These are phyloP conservation scores for Eurytemora carolleeae DNA, from an alignment of 1,140 invertebrate genomes.

Conservation along the genomic window DNA sequence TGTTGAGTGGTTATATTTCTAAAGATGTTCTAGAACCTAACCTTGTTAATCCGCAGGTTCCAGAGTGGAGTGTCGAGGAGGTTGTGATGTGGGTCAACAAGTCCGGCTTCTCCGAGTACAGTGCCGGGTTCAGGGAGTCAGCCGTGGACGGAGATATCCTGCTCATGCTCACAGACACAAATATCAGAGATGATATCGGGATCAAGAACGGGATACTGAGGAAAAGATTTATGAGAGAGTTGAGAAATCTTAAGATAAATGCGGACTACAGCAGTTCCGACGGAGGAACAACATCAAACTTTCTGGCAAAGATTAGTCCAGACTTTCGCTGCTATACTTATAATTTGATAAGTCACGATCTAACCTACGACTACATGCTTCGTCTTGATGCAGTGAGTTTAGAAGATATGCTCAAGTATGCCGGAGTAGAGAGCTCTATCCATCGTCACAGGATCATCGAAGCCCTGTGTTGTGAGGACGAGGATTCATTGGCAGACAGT, in stretches of 20 bases:
- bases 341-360: constrained; percentile 43
- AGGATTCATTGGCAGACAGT: not conserved
- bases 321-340: constrained; percentile 95
- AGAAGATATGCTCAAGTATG: constrained; percentile 26
- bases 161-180: constrained; percentile 72
- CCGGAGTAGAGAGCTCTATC: constrained; percentile 30
- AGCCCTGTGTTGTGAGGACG: constrained; percentile 22
- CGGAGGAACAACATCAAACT: constrained; percentile 61
- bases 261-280: constrained; percentile 92
- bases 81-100: constrained; percentile 93
- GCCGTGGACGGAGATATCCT: constrained; percentile 94
- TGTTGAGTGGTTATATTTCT: too few species aligned
- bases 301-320: constrained; percentile 60
- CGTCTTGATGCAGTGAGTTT: constrained; percentile 23
- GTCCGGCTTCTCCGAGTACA: constrained; percentile 61
- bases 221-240: constrained; percentile 77
- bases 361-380: constrained; percentile 23
- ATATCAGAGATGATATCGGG: constrained; percentile 75
- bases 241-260: constrained; percentile 85
- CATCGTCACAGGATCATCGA: constrained; percentile 30
- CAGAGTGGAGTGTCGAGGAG: constrained; percentile 87
- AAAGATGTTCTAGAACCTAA: too few species aligned
- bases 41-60: constrained; percentile 45
- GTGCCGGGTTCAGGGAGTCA: constrained; percentile 62
- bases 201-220: constrained; percentile 79